Evolutionary conservation across 2,888 invertebrate species (phyloP).

Genomic region (Tromatobia lineatoria): DNA sequence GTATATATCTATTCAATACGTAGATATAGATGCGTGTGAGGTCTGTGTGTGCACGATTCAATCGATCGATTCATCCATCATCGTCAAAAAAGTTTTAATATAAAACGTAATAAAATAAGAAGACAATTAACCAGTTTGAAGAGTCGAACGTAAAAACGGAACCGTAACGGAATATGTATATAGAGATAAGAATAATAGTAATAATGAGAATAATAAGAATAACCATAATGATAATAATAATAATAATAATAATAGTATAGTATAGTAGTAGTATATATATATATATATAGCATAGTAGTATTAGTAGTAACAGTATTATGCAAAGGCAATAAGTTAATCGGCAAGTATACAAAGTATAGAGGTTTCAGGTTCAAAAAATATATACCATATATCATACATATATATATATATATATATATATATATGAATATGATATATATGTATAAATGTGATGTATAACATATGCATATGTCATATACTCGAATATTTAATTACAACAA

Average conservation of each 20-base stretch:
- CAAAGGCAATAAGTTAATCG: constrained; percentile 75
- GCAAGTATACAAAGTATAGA: constrained; percentile 76
- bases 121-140: constrained; percentile 55
- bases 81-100: constrained; percentile 50
- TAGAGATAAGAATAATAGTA: constrained; percentile 42
- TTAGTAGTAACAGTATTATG: constrained; percentile 58
- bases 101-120: constrained; percentile 37
- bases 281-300: constrained; percentile 37
- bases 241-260: constrained; percentile 25
- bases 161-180: constrained; percentile 69
- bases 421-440: constrained; percentile 47
- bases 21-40: constrained; percentile 37
- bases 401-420: constrained; percentile 61
- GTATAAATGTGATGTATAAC: constrained; percentile 69
- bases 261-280: constrained; percentile 42
- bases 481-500: constrained; percentile 67
- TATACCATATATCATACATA: constrained; percentile 55
- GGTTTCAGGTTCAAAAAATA: constrained; percentile 58
- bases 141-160: constrained; percentile 69
- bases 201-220: constrained; percentile 41
- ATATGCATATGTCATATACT: constrained; percentile 73
- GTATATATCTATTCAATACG: constrained; percentile 36
- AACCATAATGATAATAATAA: constrained; percentile 17
- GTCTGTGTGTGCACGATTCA: constrained; percentile 75
- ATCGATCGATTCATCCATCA: constrained; percentile 81